Conservation (phyloP, 92 coral and sea anemone species). For the Porites evermanni region DNA sequence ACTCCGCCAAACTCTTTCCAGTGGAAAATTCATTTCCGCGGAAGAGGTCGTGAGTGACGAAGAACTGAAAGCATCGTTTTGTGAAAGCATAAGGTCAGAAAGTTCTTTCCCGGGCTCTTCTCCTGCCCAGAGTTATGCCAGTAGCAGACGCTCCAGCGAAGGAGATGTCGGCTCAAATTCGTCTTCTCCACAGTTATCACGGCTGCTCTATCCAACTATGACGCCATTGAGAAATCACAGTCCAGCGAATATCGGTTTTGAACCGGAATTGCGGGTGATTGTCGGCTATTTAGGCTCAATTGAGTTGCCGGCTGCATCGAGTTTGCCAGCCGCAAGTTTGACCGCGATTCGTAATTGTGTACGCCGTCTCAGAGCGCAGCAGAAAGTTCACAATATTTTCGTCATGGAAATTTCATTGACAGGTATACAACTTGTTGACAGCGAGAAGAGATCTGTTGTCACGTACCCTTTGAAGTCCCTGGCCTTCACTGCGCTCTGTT, state of each 20-base stretch:
- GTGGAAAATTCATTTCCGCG: constrained; percentile 69
- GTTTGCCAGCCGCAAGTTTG: constrained; percentile 76
- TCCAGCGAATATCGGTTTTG: constrained; percentile 36
- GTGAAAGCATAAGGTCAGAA: constrained; percentile 75
- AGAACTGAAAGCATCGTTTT: constrained; percentile 86
- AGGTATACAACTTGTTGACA: constrained; percentile 81
- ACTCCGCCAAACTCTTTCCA: constrained; percentile 52
- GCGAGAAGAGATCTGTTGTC: constrained; percentile 71
- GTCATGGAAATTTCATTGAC: constrained; percentile 78
- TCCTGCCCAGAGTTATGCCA: constrained; percentile 58
- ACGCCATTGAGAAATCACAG: constrained; percentile 45
- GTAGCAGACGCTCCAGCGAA: constrained; percentile 62
- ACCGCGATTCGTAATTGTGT: constrained; percentile 89
- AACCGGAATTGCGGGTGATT: constrained; percentile 69
- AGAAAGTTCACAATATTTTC: constrained; percentile 75
- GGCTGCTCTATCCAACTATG: constrained; percentile 61
- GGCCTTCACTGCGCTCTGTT: constrained; percentile 90
- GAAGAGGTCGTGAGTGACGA: constrained; percentile 94
- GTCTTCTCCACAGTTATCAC: constrained; percentile 50
- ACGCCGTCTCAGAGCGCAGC: constrained; percentile 89
- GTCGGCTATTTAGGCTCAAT: constrained; percentile 98
- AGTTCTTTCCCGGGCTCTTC: constrained; percentile 69
- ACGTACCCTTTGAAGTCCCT: constrained; percentile 88
- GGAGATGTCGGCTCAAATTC: constrained; percentile 58
- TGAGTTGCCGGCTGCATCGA: constrained; percentile 83